A percentile compares a stretch with the other conserved stretches of the same genome.
phyloP scores from a whole-genome alignment of 2,888 invertebrate genomes.

The Amorpha juglandis region DNA sequence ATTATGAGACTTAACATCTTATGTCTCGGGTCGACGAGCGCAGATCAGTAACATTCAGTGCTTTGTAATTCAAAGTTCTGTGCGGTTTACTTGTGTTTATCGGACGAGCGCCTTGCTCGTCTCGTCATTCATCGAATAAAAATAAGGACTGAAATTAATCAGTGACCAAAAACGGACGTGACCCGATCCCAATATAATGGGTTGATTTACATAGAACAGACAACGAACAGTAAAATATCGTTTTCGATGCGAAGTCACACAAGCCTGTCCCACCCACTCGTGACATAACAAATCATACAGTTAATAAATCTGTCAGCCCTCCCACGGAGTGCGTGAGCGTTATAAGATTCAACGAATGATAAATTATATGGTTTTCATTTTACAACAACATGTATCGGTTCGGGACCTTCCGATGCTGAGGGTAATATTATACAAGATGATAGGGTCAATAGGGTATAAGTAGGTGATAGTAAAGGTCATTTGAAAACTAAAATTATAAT shows the following conservation, averaged over 20 bases:
- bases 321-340: slow-evolving; percentile 8
- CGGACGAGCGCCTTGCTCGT: too few relatives aligned
- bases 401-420: not conserved
- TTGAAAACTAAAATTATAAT: too few relatives aligned
- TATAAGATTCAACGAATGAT: not conserved
- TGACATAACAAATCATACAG: slow-evolving; percentile 23
- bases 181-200: too few relatives aligned
- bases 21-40: too few relatives aligned
- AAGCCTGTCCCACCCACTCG: slow-evolving; percentile 13
- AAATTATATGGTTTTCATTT: slow-evolving; percentile 10
- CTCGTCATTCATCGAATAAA: too few relatives aligned
- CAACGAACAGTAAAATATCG: not conserved
- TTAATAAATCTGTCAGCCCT: slow-evolving; percentile 20
- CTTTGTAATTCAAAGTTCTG: too few relatives aligned
- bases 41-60: too few relatives aligned
- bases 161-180: too few relatives aligned
- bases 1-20: too few relatives aligned
- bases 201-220: too few relatives aligned
- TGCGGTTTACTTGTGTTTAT: too few relatives aligned
- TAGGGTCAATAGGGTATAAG: not conserved
- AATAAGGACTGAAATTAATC: too few relatives aligned
- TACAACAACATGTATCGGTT: not conserved
- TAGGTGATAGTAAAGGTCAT: not conserved
- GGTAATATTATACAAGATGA: not conserved
- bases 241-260: not conserved